Percentiles rank a stretch among this genome's conserved stretches.
Conservation (phyloP, 2,888 invertebrate species). For the Philhelius pedissequus region DNA sequence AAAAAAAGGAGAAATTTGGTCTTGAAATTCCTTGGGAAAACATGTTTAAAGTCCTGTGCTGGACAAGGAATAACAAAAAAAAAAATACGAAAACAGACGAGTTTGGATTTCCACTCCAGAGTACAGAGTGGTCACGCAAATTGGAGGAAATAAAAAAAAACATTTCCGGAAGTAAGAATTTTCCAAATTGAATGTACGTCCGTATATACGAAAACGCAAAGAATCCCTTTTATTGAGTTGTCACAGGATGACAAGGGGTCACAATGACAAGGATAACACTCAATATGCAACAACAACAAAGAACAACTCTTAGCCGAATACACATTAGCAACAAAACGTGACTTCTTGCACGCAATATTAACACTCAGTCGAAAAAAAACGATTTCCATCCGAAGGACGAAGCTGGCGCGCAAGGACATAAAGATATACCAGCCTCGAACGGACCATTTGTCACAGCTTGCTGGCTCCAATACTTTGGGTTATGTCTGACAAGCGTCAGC, state of each 20-base stretch:
- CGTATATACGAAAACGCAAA: not conserved
- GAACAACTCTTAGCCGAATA: not conserved
- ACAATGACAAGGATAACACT: not conserved
- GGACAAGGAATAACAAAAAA: too few relatives aligned
- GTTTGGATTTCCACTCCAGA: not conserved
- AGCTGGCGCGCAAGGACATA: not conserved
- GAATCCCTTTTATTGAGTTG: not conserved
- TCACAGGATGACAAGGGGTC: not conserved
- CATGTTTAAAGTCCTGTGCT: not conserved
- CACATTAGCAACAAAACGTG: slow-evolving; percentile 21
- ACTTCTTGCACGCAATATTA: slow-evolving; percentile 44
- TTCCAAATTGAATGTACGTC: not conserved
- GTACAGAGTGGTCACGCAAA: slow-evolving; percentile 12
- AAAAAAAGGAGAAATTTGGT: not conserved
- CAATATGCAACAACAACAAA: not conserved
- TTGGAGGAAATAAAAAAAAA: not conserved
- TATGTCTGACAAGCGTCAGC: slow-evolving; percentile 19
- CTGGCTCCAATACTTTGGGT: slow-evolving; percentile 22
- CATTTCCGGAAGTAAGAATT: not conserved
- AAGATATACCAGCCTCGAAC: slow-evolving; percentile 39
- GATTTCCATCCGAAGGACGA: not conserved
- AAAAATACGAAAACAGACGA: not conserved
- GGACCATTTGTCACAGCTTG: slow-evolving; percentile 59
- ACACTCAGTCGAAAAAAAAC: slow-evolving; percentile 51
- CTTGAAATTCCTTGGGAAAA: not conserved